These are phyloP conservation scores for Rhinoraja longicauda DNA, from an alignment of 2,797 vertebrate species.

Conservation along the genomic window DNA sequence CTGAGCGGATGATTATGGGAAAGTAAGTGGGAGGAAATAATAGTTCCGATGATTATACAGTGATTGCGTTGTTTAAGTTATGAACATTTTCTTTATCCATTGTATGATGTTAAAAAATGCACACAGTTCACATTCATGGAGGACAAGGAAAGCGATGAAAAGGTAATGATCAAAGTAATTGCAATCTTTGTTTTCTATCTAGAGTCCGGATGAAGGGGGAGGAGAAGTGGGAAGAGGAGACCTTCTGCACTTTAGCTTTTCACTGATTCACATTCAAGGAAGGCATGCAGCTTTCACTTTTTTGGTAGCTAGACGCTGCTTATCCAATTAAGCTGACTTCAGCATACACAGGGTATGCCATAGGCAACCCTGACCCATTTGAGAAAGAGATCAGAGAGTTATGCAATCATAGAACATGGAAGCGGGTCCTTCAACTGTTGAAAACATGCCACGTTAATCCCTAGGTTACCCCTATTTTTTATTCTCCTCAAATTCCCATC, in stretches of 20 bases:
- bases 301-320: background rate
- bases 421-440: no score
- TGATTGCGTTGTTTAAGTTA: background rate
- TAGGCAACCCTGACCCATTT: background rate
- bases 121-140: background rate
- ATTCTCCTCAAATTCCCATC: no score
- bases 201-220: background rate
- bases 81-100: conserved; percentile 1
- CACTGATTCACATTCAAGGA: background rate
- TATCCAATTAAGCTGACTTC: background rate
- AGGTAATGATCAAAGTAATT: background rate
- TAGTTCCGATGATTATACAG: conserved; percentile 9
- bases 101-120: background rate
- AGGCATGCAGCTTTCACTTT: background rate
- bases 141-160: background rate
- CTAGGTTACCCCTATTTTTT: no score
- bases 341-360: background rate
- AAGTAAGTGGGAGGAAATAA: background rate
- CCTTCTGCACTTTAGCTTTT: background rate
- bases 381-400: background rate
- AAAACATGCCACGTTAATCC: no score
- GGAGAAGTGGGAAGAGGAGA: background rate
- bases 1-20: conserved; percentile 15
- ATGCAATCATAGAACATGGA: no score
- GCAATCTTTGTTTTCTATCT: background rate